Conservation (phyloP, 2,888 invertebrate genomes). For the Harmothoe impar region DNA sequence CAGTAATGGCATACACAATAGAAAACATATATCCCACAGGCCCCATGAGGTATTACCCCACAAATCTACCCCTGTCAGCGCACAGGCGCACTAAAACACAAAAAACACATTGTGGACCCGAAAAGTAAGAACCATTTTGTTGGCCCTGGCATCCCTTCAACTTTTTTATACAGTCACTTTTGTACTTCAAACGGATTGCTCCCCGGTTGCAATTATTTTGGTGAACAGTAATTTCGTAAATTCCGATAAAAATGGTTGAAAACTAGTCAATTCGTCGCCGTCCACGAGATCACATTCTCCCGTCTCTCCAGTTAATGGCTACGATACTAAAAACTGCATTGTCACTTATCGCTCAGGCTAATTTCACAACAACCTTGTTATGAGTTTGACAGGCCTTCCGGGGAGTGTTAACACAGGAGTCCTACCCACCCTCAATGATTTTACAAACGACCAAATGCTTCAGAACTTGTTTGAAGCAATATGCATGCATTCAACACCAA, state of each 20-base stretch:
- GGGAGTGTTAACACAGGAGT: no score
- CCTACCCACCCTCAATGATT: no score
- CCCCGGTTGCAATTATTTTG: constrained; percentile 34
- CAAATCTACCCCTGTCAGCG: neutral
- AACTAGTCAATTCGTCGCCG: constrained; percentile 33
- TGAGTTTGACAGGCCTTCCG: neutral
- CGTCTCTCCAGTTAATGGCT: constrained; percentile 30
- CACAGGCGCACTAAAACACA: neutral
- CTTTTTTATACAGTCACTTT: neutral
- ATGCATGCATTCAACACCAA: no score
- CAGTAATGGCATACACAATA: no score
- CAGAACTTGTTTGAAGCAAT: no score
- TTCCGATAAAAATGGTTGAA: neutral
- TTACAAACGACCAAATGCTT: no score
- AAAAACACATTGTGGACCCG: neutral
- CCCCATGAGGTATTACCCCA: neutral
- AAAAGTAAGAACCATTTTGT: neutral
- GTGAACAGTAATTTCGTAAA: constrained; percentile 38
- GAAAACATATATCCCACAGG: no score
- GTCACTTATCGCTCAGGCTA: constrained; percentile 1
- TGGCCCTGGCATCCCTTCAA: neutral
- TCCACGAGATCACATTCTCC: neutral
- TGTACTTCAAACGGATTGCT: constrained; percentile 38
- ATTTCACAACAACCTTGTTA: constrained; percentile 23
- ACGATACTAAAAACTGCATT: neutral